phyloP scores from a whole-genome alignment of 2,797 vertebrate genomes.

The Gymnodraco acuticeps region DNA sequence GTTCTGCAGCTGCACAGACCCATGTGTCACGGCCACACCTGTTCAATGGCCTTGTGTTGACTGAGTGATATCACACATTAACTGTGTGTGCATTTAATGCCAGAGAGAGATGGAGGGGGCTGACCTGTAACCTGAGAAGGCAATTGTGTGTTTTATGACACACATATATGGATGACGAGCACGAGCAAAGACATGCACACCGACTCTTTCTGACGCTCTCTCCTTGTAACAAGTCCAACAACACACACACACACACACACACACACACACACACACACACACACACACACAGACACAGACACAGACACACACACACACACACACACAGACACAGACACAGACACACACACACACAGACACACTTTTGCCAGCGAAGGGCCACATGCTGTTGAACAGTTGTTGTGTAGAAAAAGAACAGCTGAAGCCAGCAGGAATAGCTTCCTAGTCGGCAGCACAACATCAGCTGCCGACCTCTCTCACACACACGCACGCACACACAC shows the following conservation, averaged over 20 bases:
- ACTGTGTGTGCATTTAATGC: conserved; percentile 57
- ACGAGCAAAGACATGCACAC: conserved; percentile 7
- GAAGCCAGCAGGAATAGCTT: conserved; percentile 60
- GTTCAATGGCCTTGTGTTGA: conserved; percentile 65
- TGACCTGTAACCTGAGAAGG: conserved; percentile 39
- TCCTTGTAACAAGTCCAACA: conserved; percentile 41
- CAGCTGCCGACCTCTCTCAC: conserved; percentile 46
- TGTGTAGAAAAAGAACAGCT: conserved; percentile 68
- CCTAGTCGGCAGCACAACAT: conserved; percentile 48
- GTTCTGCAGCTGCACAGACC: conserved; percentile 70
- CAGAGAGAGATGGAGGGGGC: not conserved
- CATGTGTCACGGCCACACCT: conserved; percentile 74
- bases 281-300: conserved; percentile 6
- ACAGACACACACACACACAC: not conserved
- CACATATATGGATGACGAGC: conserved; percentile 16
- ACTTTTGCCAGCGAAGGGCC: conserved; percentile 28
- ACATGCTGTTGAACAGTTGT: conserved; percentile 74
- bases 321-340: not conserved
- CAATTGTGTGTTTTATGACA: conserved; percentile 17
- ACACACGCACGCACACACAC: too few species aligned
- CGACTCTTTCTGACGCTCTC: conserved; percentile 9
- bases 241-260: conserved; percentile 27
- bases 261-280: too few species aligned
- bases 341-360: not conserved
- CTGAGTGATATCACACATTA: conserved; percentile 58